These are phyloP conservation scores for Pseudomugil gertrudae DNA, from an alignment of 2,797 vertebrate genomes.

Conservation along the genomic window DNA sequence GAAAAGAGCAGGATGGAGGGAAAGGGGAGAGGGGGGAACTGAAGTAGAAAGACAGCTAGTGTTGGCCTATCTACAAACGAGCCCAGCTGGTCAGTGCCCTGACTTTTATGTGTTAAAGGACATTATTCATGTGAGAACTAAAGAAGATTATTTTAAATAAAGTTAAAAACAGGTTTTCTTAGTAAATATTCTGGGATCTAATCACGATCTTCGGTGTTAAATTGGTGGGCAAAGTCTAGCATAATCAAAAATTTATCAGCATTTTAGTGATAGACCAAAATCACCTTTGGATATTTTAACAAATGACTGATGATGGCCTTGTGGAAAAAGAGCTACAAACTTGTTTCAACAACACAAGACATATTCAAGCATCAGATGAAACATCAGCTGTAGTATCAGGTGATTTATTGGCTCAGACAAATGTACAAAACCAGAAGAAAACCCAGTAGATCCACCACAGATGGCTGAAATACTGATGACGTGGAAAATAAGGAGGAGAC, in stretches of 20 bases:
- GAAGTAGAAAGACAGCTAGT: constrained; percentile 46
- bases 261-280: not conserved
- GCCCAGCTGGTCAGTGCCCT: constrained; percentile 63
- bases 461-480: constrained; percentile 29
- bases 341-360: constrained; percentile 17
- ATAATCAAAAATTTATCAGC: not conserved
- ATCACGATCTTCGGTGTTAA: constrained; percentile 1
- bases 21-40: constrained; percentile 4
- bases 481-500: constrained; percentile 20
- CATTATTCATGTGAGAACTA: constrained; percentile 41
- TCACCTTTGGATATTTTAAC: no score
- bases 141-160: constrained; percentile 37
- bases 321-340: constrained; percentile 12
- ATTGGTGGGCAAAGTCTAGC: no score
- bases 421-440: constrained; percentile 10
- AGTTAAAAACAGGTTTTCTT: constrained; percentile 43
- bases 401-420: constrained; percentile 23
- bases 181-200: constrained; percentile 20
- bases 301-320: not conserved
- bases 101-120: constrained; percentile 48
- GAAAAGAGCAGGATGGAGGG: constrained; percentile 44
- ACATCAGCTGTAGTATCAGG: constrained; percentile 54
- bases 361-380: constrained; percentile 24
- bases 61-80: constrained; percentile 48
- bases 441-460: constrained; percentile 23